Evolutionary conservation across 2,888 invertebrate genomes (phyloP).

Genomic region (Tuberolachnus salignus): DNA sequence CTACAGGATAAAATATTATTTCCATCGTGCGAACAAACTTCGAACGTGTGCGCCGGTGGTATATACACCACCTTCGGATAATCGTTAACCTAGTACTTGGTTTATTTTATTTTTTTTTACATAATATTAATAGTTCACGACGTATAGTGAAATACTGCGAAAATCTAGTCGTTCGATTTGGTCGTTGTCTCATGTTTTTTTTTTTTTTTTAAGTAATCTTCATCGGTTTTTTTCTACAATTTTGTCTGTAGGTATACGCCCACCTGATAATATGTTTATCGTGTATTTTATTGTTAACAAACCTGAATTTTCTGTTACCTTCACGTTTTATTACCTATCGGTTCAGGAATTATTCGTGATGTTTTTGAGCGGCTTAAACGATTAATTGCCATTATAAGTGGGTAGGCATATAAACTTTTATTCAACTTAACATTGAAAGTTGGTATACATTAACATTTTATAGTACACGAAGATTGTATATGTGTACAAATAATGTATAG

Average conservation of each 20-base stretch:
- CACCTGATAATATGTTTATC: background rate
- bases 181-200: background rate
- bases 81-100: slow-evolving; percentile 6
- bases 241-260: background rate
- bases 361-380: background rate
- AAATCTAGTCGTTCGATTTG: background rate
- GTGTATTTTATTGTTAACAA: background rate
- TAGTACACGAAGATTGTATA: background rate
- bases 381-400: background rate
- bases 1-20: background rate
- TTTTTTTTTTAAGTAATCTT: background rate
- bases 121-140: background rate
- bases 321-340: background rate
- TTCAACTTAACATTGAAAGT: no score
- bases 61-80: background rate
- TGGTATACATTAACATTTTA: background rate
- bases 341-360: background rate
- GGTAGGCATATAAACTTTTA: background rate
- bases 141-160: background rate
- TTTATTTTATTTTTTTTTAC: background rate
- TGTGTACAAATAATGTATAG: no score
- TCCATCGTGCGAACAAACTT: background rate
- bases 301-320: background rate
- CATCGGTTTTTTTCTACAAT: background rate
- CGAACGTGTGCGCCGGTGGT: no score